phyloP scores from a whole-genome alignment of 2,797 vertebrate genomes.

The Ctenosaura bakeri region DNA sequence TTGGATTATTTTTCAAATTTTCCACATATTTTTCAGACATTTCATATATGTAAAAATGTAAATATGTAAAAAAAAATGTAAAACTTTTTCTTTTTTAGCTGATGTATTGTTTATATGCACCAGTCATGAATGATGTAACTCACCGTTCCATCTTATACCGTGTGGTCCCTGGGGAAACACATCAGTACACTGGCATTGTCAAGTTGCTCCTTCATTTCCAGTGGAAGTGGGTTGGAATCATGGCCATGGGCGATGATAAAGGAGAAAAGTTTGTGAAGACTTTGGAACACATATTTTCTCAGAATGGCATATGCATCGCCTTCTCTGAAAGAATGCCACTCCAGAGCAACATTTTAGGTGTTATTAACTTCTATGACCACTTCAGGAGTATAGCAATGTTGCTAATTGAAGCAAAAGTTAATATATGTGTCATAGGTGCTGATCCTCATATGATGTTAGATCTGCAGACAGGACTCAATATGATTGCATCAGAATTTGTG shows the following conservation, averaged over 20 bases:
- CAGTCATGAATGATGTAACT: background rate
- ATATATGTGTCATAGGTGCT: background rate
- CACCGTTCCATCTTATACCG: background rate
- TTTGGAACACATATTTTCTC: background rate
- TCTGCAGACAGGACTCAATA: background rate
- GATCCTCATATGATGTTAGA: background rate
- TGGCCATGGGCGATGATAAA: background rate
- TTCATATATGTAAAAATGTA: no score
- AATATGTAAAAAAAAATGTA: no score
- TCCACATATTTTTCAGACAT: no score
- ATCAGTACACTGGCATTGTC: conserved; percentile 15
- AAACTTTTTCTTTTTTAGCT: background rate
- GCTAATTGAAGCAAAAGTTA: background rate
- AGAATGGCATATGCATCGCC: background rate
- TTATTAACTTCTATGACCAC: fast-evolving
- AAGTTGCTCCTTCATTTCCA: conserved; percentile 5
- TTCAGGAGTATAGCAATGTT: no score
- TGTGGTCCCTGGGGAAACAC: background rate
- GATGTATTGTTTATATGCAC: background rate
- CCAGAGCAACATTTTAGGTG: background rate
- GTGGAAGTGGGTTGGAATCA: conserved; percentile 16
- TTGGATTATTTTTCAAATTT: no score
- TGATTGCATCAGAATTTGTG: background rate
- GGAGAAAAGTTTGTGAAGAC: conserved; percentile 16
- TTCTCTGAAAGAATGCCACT: background rate